Conservation (phyloP, 2,113 vertebrate species). For the Triplophysa dalaica region DNA sequence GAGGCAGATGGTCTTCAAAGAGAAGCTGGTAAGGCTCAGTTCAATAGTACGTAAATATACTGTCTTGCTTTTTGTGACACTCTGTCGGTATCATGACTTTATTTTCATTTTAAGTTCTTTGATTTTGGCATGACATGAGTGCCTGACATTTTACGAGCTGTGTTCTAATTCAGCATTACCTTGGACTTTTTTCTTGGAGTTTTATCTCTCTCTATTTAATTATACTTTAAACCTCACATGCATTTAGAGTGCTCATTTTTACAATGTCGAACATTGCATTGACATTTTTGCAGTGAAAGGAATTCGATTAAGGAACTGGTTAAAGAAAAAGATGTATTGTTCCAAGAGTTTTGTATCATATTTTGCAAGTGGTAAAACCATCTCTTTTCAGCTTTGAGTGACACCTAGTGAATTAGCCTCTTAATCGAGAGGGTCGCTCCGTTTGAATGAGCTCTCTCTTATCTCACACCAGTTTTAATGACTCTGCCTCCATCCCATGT, state of each 20-base stretch:
- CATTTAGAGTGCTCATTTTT: constrained; percentile 2
- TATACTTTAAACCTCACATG: not conserved
- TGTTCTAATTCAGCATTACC: not conserved
- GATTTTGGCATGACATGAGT: not conserved
- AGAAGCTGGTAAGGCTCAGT: constrained; percentile 88
- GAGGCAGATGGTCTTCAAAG: constrained; percentile 93
- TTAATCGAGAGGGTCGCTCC: constrained; percentile 53
- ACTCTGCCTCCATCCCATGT: constrained; percentile 41
- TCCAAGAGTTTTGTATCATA: constrained; percentile 1
- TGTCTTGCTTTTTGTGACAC: not conserved
- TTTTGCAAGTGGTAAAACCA: not conserved
- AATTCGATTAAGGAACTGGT: not conserved
- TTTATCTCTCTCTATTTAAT: not conserved
- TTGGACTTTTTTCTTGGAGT: too few species aligned
- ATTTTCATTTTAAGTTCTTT: not conserved
- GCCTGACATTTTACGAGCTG: not conserved
- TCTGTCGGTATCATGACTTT: not conserved
- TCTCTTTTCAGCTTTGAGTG: constrained; percentile 44
- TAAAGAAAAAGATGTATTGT: constrained; percentile 13
- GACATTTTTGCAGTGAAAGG: not conserved
- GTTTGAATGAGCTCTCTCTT: constrained; percentile 51
- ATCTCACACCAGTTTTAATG: constrained; percentile 61
- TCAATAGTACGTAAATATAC: not conserved
- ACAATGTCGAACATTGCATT: not conserved
- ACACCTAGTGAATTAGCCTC: constrained; percentile 44